Conservation (phyloP, 2,888 invertebrate species). For the Ferrisia virgata region DNA sequence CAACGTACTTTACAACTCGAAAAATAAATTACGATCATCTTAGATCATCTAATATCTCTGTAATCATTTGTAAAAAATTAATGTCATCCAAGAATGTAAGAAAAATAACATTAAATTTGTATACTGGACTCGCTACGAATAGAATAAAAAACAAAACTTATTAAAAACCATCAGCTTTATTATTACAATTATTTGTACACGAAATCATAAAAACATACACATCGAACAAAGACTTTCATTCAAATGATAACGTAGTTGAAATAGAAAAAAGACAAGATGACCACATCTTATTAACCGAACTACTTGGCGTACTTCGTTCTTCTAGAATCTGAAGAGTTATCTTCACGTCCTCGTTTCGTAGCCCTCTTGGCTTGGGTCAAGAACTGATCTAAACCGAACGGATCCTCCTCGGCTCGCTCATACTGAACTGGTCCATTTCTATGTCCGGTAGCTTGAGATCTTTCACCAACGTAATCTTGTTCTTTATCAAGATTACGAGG, state of each 20-base stretch:
- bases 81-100: background rate
- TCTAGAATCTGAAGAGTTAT: constrained; percentile 54
- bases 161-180: background rate
- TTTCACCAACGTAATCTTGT: constrained; percentile 91
- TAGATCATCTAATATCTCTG: too few species aligned
- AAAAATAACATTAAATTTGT: background rate
- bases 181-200: background rate
- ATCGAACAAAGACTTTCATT: background rate
- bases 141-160: background rate
- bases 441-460: constrained; percentile 63
- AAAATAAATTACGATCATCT: too few species aligned
- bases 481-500: constrained; percentile 88
- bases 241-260: too few species aligned
- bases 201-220: background rate
- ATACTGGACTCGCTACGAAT: background rate
- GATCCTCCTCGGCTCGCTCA: constrained; percentile 81
- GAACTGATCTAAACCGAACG: constrained; percentile 97
- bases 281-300: background rate
- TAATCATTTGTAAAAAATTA: background rate
- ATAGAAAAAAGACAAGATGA: too few species aligned
- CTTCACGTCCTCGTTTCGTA: constrained; percentile 62
- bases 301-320: constrained; percentile 49
- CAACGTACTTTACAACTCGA: too few species aligned
- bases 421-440: constrained; percentile 96
- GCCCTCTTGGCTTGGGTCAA: constrained; percentile 93